Evolutionary conservation across 2,113 vertebrate genomes (phyloP), one percentile per base, ranked within the genome.

Genomic region (Hemicordylus capensis): DNA sequence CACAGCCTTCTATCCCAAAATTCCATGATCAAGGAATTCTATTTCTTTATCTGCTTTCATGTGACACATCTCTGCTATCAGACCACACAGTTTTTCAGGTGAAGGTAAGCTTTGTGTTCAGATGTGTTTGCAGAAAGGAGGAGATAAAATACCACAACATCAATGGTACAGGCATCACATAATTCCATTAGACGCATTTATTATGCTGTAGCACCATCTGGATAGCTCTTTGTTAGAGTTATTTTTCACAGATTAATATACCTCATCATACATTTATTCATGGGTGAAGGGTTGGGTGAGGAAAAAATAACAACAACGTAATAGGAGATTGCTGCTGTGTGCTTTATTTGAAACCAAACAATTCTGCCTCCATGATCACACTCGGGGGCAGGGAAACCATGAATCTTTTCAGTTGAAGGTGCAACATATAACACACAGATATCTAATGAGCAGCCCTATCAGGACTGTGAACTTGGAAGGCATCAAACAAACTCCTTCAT

Each of bases 181-280:
- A 92, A 92, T 92, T 92, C 89, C 85, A 89, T 91, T 93, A 93
- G 87, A 84, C 93, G 67, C 86, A 87, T 89, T 94, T 80, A 88
- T 78, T 95, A 76, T 93, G 86, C 86, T 42, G 58, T 59, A 81
- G 76, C 58, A 90, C 88, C 92, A 93, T 92, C 92, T 95, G 94
- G 91, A 82, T 92, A 85, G 84, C 58, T 93, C 88, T 93, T 93
- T 92, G 89, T 85, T 89, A 84, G 79, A 31, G 0, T 87, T 83
- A 73, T 90, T 91, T 92, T 92, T 85, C 61, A 88, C 70, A 87
- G 70, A 92, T 90, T 93, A 93, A 92, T 92, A 86, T 86, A 88
- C 66, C 70, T 91, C 85, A 83, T 91, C 73, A 87, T 87, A 84
- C 61, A 84, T 91, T 92, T 93, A 89, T 90, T 92, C 61, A 83